Evolutionary conservation across 2,888 invertebrate genomes (phyloP).

Genomic region (Thysanoteuthis rhombus): DNA sequence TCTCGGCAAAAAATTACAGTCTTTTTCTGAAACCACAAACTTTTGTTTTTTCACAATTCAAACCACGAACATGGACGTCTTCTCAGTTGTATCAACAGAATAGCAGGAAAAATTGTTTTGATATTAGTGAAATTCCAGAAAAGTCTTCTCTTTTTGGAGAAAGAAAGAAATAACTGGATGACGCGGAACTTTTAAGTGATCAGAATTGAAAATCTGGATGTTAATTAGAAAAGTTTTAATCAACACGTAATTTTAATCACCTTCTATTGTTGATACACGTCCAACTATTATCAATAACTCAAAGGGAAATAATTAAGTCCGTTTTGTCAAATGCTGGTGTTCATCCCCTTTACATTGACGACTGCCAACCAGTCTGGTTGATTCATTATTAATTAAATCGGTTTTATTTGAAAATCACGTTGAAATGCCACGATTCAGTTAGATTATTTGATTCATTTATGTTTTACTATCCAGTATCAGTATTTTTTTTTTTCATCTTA

Average conservation of each 20-base stretch:
- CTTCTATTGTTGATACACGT: neutral
- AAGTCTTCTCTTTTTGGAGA: no score
- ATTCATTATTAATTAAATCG: constrained; percentile 12
- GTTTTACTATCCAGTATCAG: no score
- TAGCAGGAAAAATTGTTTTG: neutral
- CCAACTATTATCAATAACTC: neutral
- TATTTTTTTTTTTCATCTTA: neutral
- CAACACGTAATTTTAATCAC: neutral
- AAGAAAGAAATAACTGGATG: neutral
- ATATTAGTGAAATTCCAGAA: neutral
- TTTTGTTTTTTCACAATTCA: neutral
- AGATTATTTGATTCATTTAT: neutral
- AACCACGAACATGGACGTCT: neutral
- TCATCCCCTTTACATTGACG: neutral
- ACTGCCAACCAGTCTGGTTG: neutral
- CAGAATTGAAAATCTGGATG: neutral
- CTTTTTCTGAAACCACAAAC: neutral
- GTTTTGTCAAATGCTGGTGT: neutral
- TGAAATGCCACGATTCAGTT: neutral
- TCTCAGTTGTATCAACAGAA: neutral
- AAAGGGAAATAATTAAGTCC: neutral
- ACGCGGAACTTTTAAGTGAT: neutral
- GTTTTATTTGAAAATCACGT: neutral
- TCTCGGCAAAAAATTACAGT: neutral
- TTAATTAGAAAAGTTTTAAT: constrained; percentile 12